Conservation (phyloP, 1,140 invertebrate species). For the Panonychus citri region DNA sequence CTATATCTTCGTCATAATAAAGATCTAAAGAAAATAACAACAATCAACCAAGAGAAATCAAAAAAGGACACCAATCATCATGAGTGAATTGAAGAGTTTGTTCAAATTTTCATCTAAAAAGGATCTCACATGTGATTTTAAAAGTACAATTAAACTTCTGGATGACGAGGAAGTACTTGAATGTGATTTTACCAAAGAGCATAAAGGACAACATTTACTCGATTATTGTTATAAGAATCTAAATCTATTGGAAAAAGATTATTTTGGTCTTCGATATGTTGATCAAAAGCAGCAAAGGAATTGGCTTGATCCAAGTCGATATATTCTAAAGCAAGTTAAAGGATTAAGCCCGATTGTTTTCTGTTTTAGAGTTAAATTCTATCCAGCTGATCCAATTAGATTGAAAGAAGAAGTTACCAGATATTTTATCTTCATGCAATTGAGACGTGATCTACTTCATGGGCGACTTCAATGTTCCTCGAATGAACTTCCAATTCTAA, state of each 20-base stretch:
- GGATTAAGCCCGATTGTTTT: slow-evolving; percentile 60
- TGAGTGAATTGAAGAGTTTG: slow-evolving; percentile 19
- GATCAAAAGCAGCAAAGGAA: slow-evolving; percentile 76
- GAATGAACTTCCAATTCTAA: slow-evolving; percentile 63
- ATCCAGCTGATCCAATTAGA: slow-evolving; percentile 62
- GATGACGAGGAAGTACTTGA: slow-evolving; percentile 83
- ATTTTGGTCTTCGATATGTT: slow-evolving; percentile 85
- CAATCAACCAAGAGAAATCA: no score
- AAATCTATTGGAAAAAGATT: slow-evolving; percentile 84
- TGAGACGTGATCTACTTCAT: slow-evolving; percentile 79
- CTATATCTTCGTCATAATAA: no score
- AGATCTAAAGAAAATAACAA: no score
- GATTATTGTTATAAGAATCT: slow-evolving; percentile 80
- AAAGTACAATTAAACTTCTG: slow-evolving; percentile 73
- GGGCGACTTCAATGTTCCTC: slow-evolving; percentile 70
- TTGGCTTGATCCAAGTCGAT: slow-evolving; percentile 81
- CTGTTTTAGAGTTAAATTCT: slow-evolving; percentile 81
- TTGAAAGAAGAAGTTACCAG: slow-evolving; percentile 65
- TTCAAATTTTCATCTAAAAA: slow-evolving; percentile 51
- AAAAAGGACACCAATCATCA: no score
- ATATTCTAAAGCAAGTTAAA: slow-evolving; percentile 83
- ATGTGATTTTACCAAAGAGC: slow-evolving; percentile 81
- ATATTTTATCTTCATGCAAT: slow-evolving; percentile 77
- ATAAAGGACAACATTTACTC: slow-evolving; percentile 74
- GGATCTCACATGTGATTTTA: slow-evolving; percentile 62